A percentile compares a stretch with the other conserved stretches of the same genome.
phyloP scores from a whole-genome alignment of 1,140 invertebrate genomes.

The Whitmania pigra region DNA sequence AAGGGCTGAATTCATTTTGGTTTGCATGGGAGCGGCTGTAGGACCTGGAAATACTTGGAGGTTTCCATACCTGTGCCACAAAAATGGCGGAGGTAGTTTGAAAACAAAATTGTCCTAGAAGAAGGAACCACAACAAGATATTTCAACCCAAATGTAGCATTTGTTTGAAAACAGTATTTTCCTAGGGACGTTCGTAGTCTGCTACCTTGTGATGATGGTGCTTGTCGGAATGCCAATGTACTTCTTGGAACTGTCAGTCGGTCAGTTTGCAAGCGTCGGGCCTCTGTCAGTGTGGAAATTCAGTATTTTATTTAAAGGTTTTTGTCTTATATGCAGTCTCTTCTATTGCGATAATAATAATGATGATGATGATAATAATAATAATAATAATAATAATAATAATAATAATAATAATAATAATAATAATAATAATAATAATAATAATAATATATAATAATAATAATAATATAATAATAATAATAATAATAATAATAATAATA shows the following conservation, averaged over 20 bases:
- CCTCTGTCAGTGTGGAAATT: conserved; percentile 55
- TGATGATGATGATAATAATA: no score
- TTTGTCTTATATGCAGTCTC: background rate
- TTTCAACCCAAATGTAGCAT: background rate
- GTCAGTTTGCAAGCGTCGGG: conserved; percentile 63
- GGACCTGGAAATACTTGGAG: conserved; percentile 6
- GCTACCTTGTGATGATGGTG: conserved; percentile 51
- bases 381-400: no score
- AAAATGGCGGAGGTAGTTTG: conserved; percentile 6
- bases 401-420: no score
- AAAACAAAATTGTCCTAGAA: background rate
- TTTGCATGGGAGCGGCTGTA: background rate
- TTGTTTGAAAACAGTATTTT: no score
- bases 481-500: background rate
- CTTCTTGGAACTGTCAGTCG: conserved; percentile 61
- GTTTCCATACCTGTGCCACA: background rate
- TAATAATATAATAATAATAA: no score
- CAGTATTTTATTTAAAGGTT: conserved; percentile 65
- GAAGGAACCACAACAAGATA: background rate
- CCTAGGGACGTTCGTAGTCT: conserved; percentile 56
- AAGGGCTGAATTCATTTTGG: background rate
- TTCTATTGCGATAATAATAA: background rate
- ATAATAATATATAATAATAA: no score
- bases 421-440: no score
- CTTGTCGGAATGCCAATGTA: conserved; percentile 58